Percentiles rank a stretch among this genome's conserved stretches.
These are phyloP conservation scores for Avahi laniger DNA, from an alignment of 2,797 vertebrate species.

Conservation along the genomic window DNA sequence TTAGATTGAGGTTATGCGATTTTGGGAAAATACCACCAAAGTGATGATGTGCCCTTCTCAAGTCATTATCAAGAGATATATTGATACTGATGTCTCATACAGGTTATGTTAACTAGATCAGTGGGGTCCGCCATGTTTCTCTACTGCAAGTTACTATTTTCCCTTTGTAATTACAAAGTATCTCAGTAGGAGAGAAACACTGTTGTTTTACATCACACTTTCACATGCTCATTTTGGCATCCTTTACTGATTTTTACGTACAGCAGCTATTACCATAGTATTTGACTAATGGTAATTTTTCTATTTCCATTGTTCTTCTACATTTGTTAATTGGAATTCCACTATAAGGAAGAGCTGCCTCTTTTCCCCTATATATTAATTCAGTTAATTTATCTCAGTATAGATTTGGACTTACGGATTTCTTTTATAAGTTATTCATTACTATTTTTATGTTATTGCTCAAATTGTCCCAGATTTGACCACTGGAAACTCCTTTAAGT, in stretches of 20 bases:
- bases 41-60: neutral
- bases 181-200: neutral
- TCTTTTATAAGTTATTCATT: neutral
- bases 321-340: conserved; percentile 12
- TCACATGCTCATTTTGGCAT: neutral
- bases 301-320: neutral
- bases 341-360: neutral
- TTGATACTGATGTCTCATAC: neutral
- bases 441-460: neutral
- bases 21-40: neutral
- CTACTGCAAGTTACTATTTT: neutral
- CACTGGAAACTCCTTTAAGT: neutral
- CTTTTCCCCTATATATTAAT: neutral
- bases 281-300: neutral
- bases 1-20: neutral
- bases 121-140: neutral
- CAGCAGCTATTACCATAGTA: neutral
- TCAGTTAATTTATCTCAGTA: neutral
- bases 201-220: neutral
- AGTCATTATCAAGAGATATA: neutral
- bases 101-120: neutral
- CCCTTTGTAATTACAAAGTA: neutral
- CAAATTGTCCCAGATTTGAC: neutral
- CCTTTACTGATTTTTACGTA: neutral
- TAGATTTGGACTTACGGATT: neutral